Percentiles rank a stretch among this genome's conserved stretches.
Conservation (phyloP, 2,888 invertebrate genomes). For the Drosophila hamatofila region DNA sequence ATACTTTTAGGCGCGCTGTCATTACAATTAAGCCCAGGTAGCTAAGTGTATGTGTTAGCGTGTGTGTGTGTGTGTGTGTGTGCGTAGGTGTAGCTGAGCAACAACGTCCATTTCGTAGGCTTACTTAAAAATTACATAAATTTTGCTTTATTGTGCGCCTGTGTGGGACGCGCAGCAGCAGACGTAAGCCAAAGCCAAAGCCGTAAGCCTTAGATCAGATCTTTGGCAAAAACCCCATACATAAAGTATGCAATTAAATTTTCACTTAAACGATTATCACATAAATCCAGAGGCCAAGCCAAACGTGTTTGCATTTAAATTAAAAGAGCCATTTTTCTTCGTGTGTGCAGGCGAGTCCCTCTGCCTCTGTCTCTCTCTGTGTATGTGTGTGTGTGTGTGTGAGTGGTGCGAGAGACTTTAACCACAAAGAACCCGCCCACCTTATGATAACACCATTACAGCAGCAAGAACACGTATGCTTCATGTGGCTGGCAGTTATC, state of each 20-base stretch:
- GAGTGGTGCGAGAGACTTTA: conserved; percentile 16
- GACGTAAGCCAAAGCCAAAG: conserved; percentile 38
- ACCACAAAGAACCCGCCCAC: conserved; percentile 68
- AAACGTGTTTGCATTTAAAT: conserved; percentile 84
- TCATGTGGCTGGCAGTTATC: conserved; percentile 59
- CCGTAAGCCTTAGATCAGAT: conserved; percentile 50
- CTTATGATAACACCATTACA: conserved; percentile 80
- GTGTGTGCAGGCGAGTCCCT: conserved; percentile 21
- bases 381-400: background rate
- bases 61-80: conserved; percentile 6
- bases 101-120: conserved; percentile 56
- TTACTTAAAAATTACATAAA: conserved; percentile 83
- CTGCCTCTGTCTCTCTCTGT: conserved; percentile 8
- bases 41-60: conserved; percentile 12
- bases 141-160: conserved; percentile 74
- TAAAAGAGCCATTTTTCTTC: conserved; percentile 84
- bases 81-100: background rate
- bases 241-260: conserved; percentile 85
- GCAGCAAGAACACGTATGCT: conserved; percentile 67
- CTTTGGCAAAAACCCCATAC: conserved; percentile 77
- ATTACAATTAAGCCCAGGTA: conserved; percentile 62
- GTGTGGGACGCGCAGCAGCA: conserved; percentile 11
- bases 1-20: conserved; percentile 72
- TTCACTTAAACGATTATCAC: conserved; percentile 85
- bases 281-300: conserved; percentile 82